phyloP scores from a whole-genome alignment of 92 coral and sea anemone genomes.

The Epizoanthus rinbou region DNA sequence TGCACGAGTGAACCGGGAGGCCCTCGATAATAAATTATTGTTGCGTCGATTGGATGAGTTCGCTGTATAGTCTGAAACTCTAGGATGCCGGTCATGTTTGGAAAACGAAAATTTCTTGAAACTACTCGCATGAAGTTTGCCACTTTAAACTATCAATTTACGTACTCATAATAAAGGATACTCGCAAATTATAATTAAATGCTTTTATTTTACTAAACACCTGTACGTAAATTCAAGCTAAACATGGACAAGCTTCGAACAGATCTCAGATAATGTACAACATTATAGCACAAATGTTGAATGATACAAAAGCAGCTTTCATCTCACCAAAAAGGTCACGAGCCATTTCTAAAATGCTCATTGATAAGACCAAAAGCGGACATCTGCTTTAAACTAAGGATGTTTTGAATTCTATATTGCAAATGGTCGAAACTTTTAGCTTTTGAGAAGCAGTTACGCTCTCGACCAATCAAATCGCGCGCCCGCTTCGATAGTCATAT shows the following conservation, averaged over 20 bases:
- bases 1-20: too few relatives aligned
- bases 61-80: neutral
- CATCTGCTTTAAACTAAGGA: conserved; percentile 56
- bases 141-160: conserved; percentile 20
- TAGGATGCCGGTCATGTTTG: neutral
- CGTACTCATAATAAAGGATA: conserved; percentile 1
- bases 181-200: conserved; percentile 19
- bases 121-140: too few relatives aligned
- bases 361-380: neutral
- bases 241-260: too few relatives aligned
- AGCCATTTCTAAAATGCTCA: neutral
- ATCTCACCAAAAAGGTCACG: neutral
- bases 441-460: conserved; percentile 35
- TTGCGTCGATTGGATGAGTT: too few relatives aligned
- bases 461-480: conserved; percentile 51
- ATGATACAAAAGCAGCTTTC: neutral
- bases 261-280: too few relatives aligned
- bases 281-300: too few relatives aligned
- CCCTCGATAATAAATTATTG: too few relatives aligned
- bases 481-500: conserved; percentile 42
- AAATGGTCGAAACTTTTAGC: conserved; percentile 59
- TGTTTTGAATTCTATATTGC: conserved; percentile 51
- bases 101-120: neutral
- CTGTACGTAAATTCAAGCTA: conserved; percentile 1
- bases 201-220: conserved; percentile 24